A percentile compares a stretch with the other conserved stretches of the same genome.
These are phyloP conservation scores for Eulemur macaco DNA, from an alignment of 2,113 vertebrate species.

Conservation along the genomic window DNA sequence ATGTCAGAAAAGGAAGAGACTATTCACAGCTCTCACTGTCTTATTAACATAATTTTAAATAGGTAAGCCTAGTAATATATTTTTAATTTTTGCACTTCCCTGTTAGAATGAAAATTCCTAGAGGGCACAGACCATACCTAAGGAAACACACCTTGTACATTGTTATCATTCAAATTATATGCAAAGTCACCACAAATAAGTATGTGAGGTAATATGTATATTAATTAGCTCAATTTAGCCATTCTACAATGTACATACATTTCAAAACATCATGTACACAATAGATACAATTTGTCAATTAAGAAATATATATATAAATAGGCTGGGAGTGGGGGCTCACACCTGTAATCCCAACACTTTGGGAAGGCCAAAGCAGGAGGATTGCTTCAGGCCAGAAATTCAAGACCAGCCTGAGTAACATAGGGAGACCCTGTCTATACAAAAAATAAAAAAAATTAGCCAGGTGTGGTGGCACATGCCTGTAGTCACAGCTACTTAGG, in stretches of 20 bases:
- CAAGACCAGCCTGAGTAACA: no score
- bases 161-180: slow-evolving; percentile 16
- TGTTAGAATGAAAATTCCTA: slow-evolving; percentile 19
- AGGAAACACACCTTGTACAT: not conserved
- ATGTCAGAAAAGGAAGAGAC: not conserved
- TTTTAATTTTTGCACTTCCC: not conserved
- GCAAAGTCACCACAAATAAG: not conserved
- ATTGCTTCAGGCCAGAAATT: no score
- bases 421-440: no score
- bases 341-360: no score
- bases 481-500: no score
- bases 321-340: no score
- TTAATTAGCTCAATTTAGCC: not conserved
- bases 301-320: not conserved
- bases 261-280: not conserved
- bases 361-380: no score
- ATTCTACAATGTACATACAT: not conserved
- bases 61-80: not conserved
- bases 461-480: no score
- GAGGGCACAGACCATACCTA: not conserved
- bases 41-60: not conserved
- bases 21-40: not conserved
- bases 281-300: not conserved
- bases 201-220: not conserved
- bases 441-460: no score